Percentiles rank a stretch among this genome's conserved stretches.
Conservation (phyloP, 2,888 invertebrate species). For the Nemoura dubitans region DNA sequence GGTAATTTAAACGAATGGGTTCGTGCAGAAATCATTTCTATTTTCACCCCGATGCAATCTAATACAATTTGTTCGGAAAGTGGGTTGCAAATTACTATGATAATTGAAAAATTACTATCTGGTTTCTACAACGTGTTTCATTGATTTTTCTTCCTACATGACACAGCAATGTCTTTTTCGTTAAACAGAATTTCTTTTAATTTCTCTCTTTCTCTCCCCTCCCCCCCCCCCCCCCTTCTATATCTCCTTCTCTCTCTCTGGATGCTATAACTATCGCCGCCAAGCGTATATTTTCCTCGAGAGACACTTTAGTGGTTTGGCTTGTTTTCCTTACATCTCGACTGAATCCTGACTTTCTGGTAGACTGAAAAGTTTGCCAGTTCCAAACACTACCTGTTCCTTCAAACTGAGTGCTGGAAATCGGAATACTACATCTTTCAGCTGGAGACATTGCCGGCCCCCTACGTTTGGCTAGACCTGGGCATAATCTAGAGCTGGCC, state of each 20-base stretch:
- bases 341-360: background rate
- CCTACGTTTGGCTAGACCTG: background rate
- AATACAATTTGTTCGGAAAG: background rate
- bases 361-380: background rate
- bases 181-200: background rate
- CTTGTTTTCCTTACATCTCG: background rate
- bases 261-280: background rate
- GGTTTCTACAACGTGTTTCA: background rate
- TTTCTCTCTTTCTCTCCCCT: no score
- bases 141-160: background rate
- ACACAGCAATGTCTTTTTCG: background rate
- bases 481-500: background rate
- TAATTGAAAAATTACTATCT: constrained; percentile 7
- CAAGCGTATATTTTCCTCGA: background rate
- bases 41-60: background rate
- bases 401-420: background rate
- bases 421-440: background rate
- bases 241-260: no score
- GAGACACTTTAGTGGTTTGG: background rate
- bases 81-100: background rate
- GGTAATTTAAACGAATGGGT: background rate
- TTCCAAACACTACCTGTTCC: background rate
- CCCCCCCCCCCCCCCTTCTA: no score
- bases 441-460: background rate
- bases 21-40: background rate